Percentiles rank a stretch among this genome's conserved stretches.
These are phyloP conservation scores for Drosophila sproati DNA, from an alignment of 1,140 invertebrate species.

Conservation along the genomic window DNA sequence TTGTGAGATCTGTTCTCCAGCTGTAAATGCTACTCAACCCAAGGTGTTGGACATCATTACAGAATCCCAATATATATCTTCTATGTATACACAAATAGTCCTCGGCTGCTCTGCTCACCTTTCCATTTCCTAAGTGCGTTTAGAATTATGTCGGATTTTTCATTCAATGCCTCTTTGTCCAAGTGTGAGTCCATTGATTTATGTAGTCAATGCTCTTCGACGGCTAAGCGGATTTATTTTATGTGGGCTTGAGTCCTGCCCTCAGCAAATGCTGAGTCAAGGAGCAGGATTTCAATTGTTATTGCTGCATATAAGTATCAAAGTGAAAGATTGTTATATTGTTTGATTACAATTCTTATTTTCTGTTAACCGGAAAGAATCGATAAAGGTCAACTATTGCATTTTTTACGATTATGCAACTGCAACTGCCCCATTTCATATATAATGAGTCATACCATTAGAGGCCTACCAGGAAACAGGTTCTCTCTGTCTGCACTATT, in stretches of 20 bases:
- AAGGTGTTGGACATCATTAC: conserved; percentile 55
- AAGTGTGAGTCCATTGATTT: conserved; percentile 68
- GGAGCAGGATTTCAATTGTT: conserved; percentile 31
- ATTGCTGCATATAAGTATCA: conserved; percentile 37
- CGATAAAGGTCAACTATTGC: conserved; percentile 14
- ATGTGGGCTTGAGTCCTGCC: conserved; percentile 63
- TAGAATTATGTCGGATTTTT: conserved; percentile 65
- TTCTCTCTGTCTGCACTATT: conserved; percentile 18
- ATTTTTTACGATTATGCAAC: conserved; percentile 16
- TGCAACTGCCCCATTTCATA: too few species aligned
- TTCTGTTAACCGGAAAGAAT: conserved; percentile 57
- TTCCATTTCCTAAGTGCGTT: conserved; percentile 3
- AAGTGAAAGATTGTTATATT: conserved; percentile 70
- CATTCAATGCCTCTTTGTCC: conserved; percentile 53
- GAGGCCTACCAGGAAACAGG: conserved; percentile 50
- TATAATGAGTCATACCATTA: not conserved
- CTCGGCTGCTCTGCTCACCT: not conserved
- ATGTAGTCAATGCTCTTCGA: conserved; percentile 54
- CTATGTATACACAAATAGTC: not conserved
- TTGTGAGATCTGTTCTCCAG: conserved; percentile 49
- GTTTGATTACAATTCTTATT: conserved; percentile 54
- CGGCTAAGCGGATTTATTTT: conserved; percentile 71
- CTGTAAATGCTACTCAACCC: conserved; percentile 55
- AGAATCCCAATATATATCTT: conserved; percentile 32
- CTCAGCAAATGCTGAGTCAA: conserved; percentile 54